Evolutionary conservation across 2,797 vertebrate genomes (phyloP).

Genomic region (Meda fulgida): DNA sequence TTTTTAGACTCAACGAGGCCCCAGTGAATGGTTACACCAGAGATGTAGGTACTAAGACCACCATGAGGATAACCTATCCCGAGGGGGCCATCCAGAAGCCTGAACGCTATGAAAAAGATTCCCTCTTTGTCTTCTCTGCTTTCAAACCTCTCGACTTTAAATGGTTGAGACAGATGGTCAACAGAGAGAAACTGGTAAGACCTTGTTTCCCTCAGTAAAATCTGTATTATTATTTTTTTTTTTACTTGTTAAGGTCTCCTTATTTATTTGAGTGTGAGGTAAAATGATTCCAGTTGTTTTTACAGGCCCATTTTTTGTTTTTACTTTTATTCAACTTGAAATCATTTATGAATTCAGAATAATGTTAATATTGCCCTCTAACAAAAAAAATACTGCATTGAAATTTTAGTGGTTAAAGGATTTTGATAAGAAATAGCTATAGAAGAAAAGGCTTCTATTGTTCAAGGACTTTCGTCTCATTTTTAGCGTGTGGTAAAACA

Average conservation of each 20-base stretch:
- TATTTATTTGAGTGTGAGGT: neutral
- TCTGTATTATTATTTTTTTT: neutral
- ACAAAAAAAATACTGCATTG: neutral
- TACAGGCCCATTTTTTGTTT: neutral
- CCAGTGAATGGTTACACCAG: conserved; percentile 88
- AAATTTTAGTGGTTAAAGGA: conserved; percentile 4
- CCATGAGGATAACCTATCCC: conserved; percentile 95
- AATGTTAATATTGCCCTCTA: neutral
- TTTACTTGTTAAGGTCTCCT: conserved; percentile 8
- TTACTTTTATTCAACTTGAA: neutral
- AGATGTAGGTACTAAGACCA: conserved; percentile 96
- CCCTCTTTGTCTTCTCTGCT: conserved; percentile 94
- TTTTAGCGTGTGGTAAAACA: conserved; percentile 11
- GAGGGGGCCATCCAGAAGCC: conserved; percentile 95
- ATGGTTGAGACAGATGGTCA: conserved; percentile 97
- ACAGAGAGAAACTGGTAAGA: conserved; percentile 95
- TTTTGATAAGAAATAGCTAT: neutral
- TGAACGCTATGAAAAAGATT: conserved; percentile 91
- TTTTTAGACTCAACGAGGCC: conserved; percentile 90
- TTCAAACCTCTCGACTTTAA: conserved; percentile 98
- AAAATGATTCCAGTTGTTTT: conserved; percentile 17
- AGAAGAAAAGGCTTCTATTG: conserved; percentile 20
- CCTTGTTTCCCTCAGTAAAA: conserved; percentile 7
- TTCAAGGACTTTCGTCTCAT: conserved; percentile 33
- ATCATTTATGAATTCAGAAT: neutral